Conservation (phyloP, 2,113 vertebrate genomes). For the Nipponia nippon region DNA sequence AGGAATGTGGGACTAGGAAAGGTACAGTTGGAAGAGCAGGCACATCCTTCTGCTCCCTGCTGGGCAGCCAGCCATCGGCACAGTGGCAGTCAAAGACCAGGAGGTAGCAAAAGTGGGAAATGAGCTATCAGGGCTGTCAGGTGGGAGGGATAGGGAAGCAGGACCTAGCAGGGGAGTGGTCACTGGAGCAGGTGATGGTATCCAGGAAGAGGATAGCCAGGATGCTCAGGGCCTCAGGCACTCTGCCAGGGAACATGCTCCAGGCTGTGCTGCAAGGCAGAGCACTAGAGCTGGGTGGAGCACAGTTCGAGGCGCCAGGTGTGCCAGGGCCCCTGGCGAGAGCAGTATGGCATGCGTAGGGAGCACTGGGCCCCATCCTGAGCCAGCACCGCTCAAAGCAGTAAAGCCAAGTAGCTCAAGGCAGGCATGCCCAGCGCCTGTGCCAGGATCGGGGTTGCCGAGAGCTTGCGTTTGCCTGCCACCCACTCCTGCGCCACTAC, state of each 20-base stretch:
- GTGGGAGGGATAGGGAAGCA: neutral
- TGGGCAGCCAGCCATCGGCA: neutral
- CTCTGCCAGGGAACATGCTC: neutral
- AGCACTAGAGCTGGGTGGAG: neutral
- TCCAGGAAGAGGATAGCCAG: neutral
- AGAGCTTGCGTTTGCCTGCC: neutral
- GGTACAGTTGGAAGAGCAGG: neutral
- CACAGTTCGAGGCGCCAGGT: neutral
- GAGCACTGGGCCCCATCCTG: neutral
- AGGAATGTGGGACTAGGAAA: neutral
- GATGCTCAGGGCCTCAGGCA: neutral
- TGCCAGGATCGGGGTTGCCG: neutral
- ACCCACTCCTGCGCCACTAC: neutral
- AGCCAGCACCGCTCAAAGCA: neutral
- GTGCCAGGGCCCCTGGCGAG: neutral
- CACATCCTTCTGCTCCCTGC: neutral
- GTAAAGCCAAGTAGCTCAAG: neutral
- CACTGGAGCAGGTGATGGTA: neutral
- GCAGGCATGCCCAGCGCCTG: neutral
- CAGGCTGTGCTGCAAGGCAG: neutral
- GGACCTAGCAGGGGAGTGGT: neutral
- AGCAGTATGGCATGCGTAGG: neutral
- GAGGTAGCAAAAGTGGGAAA: neutral
- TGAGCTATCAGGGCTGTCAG: neutral
- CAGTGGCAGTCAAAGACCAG: neutral